Base-by-base conservation (phyloP, 2,888 invertebrate genomes). In the Papilio gigon region DNA sequence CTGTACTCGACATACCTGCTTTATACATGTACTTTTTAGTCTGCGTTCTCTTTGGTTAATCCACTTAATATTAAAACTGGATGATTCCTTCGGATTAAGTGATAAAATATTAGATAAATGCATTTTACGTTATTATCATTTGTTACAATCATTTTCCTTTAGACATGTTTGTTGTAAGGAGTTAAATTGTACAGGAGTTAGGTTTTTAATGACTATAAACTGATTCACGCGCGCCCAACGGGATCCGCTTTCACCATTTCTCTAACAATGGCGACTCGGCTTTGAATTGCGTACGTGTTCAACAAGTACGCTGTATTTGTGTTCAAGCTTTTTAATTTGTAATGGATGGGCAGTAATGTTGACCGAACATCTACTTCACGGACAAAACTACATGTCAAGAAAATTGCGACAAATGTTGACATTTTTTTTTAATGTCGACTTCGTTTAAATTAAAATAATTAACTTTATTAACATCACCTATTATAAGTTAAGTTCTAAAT, bases 221-320 rank as follows among this genome's bases (percentile, higher is more conserved):
- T 61, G 65, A 62, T 65, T 65, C 64, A 53, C 14, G 63, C 20
- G 37, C 35, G 14, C 50, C 37, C 42, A 44, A 65, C 56, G 20
- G 61, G 33, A 35, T 61, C 37, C 65, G 60, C 64, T 68, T 64
- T 64, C 68, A 68, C 68, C 33, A 35, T 17, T 56, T 53, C 27
- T 63, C 58, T 67, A 58, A 67, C 67, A 68, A 68, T 58, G 42
- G 67, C 58, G 35, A 59, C 27, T 66, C 47, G 17, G 58, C 17
- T 60, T 68, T 61, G 40, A 67, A 67, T 67, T 67, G 61, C 60
- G 37, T 60, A 53, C 27, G 14, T 11, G 17, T 60, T 33, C 33
- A 64, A 14, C 37, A 30, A n/a, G n/a, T 63, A 30, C 62, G 8
- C 11, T 47, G 47, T 63, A 53, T 64, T 37, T 33, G 53, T 47